A percentile compares a stretch with the other conserved stretches of the same genome.
phyloP scores from a whole-genome alignment of 2,888 invertebrate genomes.

The Drosophila meridionalis region DNA sequence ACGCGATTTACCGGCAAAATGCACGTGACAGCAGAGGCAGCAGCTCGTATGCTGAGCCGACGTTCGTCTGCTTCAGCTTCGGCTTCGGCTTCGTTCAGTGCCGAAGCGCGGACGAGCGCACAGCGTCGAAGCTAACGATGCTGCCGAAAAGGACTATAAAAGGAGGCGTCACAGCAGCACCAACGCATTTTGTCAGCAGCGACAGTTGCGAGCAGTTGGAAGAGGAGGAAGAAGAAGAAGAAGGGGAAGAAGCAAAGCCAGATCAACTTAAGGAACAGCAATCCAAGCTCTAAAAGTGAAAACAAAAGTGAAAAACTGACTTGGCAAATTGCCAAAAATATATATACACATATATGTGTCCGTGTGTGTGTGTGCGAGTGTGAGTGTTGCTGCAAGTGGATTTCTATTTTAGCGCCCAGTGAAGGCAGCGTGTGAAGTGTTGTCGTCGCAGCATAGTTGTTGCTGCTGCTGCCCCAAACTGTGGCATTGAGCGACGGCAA shows the following conservation, averaged over 20 bases:
- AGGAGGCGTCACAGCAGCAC: constrained; percentile 33
- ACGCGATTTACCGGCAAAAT: constrained; percentile 74
- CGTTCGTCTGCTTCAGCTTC: constrained; percentile 32
- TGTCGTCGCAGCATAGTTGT: constrained; percentile 27
- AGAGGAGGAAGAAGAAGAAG: constrained; percentile 19
- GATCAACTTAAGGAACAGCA: background rate
- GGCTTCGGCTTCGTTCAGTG: constrained; percentile 56
- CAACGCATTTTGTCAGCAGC: constrained; percentile 67
- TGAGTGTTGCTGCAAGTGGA: constrained; percentile 52
- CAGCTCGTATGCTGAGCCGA: constrained; percentile 7
- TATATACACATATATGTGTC: constrained; percentile 19
- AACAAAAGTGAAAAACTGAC: constrained; percentile 67
- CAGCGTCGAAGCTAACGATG: constrained; percentile 71
- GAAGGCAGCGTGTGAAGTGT: constrained; percentile 49
- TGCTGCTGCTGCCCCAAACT: constrained; percentile 30
- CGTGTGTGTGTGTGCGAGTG: constrained; percentile 5
- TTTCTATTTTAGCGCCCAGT: constrained; percentile 65
- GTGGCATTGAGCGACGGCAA: constrained; percentile 61
- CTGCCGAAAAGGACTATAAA: constrained; percentile 54
- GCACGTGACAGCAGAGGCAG: constrained; percentile 61
- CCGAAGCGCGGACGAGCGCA: constrained; percentile 47
- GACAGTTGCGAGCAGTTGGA: constrained; percentile 38
- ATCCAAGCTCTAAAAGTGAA: constrained; percentile 47
- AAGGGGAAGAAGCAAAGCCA: background rate
- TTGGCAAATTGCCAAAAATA: constrained; percentile 51